Evolutionary conservation across 2,797 vertebrate species (phyloP), one percentile per base, ranked within the genome.

Genomic region (Enoplosus armatus): DNA sequence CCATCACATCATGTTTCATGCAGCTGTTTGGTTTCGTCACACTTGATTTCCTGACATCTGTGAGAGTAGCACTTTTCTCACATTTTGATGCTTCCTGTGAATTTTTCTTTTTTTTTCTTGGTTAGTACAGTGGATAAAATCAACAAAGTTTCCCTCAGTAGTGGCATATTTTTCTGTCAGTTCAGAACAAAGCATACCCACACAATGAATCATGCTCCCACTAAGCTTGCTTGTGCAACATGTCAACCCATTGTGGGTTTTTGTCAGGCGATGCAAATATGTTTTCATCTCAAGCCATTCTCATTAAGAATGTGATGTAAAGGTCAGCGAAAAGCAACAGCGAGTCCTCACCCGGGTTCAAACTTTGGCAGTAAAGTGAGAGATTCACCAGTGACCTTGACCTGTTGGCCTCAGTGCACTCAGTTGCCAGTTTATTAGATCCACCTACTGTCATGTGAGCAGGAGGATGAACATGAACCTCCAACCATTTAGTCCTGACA

Each of bases 351-450:
- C 91, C 73, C 18, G 62, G 86, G 86, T 85, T 60, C 80, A 68
- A 93, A 86, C 75, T 93, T 85, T 92, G 71, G 39, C 93, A 91
- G 86, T 75, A 74, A 72, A 84, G 86, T 89, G 92, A 84, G 84
- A 93, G 78, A 90, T 92, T 92, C 59, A 67, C 64, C 58, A 60
- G 29, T 70, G 77, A 72, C 77, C 74, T 84, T 89, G 83, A 83
- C 66, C 76, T 65, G 45, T 47, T 84, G 64, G 24, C 26, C 31
- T 54, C 31, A 59, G 20, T 60, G 8, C 45, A 6, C 11, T 22
- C 12, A 43, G 9, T 15, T 43, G 10, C 8, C 9, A 22, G 51
- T 56, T 68, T n/a, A 45, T 31, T 50, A 53, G 24, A 20, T 58
- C 4, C 55, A 33, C 18, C 15, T 20, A 27, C 16, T 53, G 31